A percentile compares a stretch with the other conserved stretches of the same genome.
phyloP scores from a whole-genome alignment of 2,113 vertebrate genomes.

The Cnemophilus loriae region DNA sequence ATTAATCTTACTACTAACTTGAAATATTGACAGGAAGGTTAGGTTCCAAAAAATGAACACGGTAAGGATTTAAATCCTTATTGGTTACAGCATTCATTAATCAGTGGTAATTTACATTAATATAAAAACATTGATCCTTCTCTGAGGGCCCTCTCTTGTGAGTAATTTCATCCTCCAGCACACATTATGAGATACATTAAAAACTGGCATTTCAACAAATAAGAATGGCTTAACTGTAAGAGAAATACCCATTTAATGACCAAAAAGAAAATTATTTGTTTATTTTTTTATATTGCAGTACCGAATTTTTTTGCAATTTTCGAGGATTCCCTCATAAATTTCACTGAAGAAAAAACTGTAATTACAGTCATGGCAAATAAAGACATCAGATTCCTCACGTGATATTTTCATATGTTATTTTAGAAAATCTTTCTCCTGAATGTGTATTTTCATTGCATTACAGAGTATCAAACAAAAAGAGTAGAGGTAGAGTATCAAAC shows the following conservation, averaged over 20 bases:
- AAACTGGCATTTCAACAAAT: slow-evolving; percentile 49
- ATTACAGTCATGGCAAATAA: not conserved
- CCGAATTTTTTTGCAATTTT: slow-evolving; percentile 4
- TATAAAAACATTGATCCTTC: slow-evolving; percentile 66
- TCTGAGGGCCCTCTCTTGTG: slow-evolving; percentile 33
- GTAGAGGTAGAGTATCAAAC: not conserved
- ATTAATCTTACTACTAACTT: slow-evolving; percentile 8
- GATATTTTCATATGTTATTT: not conserved
- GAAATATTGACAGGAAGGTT: not conserved
- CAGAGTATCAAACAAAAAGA: not conserved
- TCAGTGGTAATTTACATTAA: slow-evolving; percentile 61
- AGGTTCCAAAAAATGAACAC: not conserved
- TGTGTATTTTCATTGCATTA: not conserved
- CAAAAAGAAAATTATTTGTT: slow-evolving; percentile 34
- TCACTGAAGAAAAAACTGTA: not conserved
- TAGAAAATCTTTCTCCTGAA: not conserved
- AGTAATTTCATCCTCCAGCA: slow-evolving; percentile 63
- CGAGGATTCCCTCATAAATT: not conserved
- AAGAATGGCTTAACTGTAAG: slow-evolving; percentile 26
- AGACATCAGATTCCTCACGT: not conserved
- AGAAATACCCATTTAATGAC: slow-evolving; percentile 62
- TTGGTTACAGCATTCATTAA: slow-evolving; percentile 54
- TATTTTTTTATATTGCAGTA: slow-evolving; percentile 19
- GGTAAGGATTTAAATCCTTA: slow-evolving; percentile 22
- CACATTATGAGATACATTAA: slow-evolving; percentile 61